Conservation (phyloP, 2,113 vertebrate genomes). For the Eublepharis macularius region DNA sequence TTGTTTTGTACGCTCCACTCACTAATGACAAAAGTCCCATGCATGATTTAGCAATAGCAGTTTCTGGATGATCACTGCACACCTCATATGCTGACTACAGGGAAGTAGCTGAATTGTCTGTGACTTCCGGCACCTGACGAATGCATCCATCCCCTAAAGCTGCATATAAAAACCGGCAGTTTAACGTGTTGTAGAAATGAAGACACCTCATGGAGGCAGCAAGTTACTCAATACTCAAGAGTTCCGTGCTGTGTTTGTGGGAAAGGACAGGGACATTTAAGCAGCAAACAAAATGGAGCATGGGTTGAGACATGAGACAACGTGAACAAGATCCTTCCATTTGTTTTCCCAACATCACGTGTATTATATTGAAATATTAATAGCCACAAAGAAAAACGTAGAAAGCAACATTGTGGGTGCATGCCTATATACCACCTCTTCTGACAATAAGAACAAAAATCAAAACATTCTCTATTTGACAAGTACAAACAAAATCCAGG, state of each 20-base stretch:
- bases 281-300: not conserved
- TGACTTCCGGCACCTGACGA: not conserved
- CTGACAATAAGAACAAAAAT: not conserved
- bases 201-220: not conserved
- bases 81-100: not conserved
- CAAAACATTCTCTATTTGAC: not conserved
- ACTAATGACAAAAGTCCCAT: not conserved
- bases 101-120: not conserved
- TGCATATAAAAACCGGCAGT: not conserved
- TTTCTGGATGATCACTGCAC: not conserved
- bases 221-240: not conserved
- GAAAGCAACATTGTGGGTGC: not conserved
- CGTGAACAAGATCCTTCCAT: not conserved
- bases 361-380: not conserved
- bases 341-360: not conserved
- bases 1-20: not conserved
- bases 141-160: not conserved
- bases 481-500: not conserved
- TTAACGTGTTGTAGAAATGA: not conserved
- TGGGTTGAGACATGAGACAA: not conserved
- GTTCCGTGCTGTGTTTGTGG: not conserved
- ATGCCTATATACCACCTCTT: not conserved
- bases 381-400: not conserved
- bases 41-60: constrained; percentile 1
- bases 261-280: not conserved